Percentiles rank a stretch among this genome's conserved stretches.
These are phyloP conservation scores for Parthenolecanium corni DNA, from an alignment of 2,888 invertebrate genomes.

Conservation along the genomic window DNA sequence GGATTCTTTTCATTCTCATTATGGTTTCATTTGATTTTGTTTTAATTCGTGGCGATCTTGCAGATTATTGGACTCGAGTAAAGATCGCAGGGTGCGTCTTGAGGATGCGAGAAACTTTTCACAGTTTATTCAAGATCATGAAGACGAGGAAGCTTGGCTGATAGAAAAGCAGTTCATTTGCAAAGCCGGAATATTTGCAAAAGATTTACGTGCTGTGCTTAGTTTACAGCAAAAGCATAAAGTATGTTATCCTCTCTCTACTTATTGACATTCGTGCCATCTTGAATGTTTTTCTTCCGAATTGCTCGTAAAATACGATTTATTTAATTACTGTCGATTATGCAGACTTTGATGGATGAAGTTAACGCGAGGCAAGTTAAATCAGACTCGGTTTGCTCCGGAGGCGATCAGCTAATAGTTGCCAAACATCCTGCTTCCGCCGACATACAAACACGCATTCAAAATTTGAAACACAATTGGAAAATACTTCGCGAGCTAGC, in stretches of 20 bases:
- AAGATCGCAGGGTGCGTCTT: slow-evolving; percentile 65
- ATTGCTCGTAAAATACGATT: neutral
- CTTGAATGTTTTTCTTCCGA: neutral
- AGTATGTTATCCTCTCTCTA: slow-evolving; percentile 39
- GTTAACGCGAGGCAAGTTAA: slow-evolving; percentile 65
- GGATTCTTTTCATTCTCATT: too few relatives aligned
- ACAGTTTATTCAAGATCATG: slow-evolving; percentile 92
- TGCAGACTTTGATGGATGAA: slow-evolving; percentile 58
- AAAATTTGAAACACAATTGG: slow-evolving; percentile 75
- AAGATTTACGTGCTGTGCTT: slow-evolving; percentile 80
- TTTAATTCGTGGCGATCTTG: too few relatives aligned
- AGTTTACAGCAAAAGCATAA: slow-evolving; percentile 89
- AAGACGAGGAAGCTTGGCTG: slow-evolving; percentile 96
- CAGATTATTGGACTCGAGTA: slow-evolving; percentile 56
- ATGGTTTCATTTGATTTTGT: too few relatives aligned
- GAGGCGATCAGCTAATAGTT: slow-evolving; percentile 59
- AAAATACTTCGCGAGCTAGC: slow-evolving; percentile 73
- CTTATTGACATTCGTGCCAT: neutral
- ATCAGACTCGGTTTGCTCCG: slow-evolving; percentile 55
- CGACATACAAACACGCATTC: slow-evolving; percentile 70
- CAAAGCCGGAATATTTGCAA: slow-evolving; percentile 82
- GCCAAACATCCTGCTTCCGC: slow-evolving; percentile 69
- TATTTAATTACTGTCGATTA: slow-evolving; percentile 1
- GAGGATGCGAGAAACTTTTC: slow-evolving; percentile 89
- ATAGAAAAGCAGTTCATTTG: slow-evolving; percentile 89